Conservation (phyloP, 2,797 vertebrate genomes). For the Myotis planiceps region DNA sequence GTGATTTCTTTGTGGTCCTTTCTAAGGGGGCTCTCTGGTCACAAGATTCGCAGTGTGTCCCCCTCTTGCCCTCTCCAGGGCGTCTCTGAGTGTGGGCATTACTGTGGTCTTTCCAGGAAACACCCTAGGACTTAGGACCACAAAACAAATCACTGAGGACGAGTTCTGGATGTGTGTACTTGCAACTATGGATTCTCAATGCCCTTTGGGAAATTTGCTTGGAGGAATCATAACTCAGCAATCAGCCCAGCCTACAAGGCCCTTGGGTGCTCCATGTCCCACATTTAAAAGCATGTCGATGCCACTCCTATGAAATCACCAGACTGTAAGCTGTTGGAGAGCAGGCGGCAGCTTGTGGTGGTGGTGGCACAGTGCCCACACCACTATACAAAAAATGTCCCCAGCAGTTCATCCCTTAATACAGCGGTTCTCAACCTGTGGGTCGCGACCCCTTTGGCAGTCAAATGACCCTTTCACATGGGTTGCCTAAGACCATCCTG, state of each 20-base stretch:
- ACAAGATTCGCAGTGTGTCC: accelerated
- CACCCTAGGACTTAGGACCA: accelerated
- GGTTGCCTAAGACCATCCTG: too few species aligned
- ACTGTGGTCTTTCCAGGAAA: accelerated
- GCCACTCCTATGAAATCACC: background rate
- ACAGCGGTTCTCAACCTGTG: too few species aligned
- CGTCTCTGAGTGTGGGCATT: accelerated
- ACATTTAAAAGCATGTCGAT: background rate
- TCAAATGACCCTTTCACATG: too few species aligned
- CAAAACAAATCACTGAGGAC: accelerated
- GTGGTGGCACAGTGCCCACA: accelerated
- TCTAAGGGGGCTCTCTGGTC: background rate
- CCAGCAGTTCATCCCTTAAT: background rate
- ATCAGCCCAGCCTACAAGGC: background rate
- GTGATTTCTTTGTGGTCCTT: accelerated
- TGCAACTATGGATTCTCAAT: accelerated
- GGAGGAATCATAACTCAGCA: background rate
- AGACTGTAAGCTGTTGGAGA: background rate
- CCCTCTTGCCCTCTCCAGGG: accelerated
- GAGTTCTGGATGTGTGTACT: accelerated
- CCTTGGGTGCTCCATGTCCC: background rate
- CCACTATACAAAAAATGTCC: accelerated
- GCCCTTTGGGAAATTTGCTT: background rate
- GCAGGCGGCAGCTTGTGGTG: background rate
- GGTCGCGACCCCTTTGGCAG: too few species aligned